Evolutionary conservation across 2,888 invertebrate genomes (phyloP).

Genomic region (Macrophya annulata): DNA sequence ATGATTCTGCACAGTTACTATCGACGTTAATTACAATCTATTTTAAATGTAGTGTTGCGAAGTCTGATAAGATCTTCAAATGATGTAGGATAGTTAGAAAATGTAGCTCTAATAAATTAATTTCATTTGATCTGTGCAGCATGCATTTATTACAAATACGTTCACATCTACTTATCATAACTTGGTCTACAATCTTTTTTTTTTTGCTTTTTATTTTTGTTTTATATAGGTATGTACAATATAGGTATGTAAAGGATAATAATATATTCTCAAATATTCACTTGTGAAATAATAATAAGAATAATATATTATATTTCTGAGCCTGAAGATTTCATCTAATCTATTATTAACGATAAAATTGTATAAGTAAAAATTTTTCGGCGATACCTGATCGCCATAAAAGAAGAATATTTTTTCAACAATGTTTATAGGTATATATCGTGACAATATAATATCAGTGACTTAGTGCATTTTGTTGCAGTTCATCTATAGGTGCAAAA

Average conservation of each 20-base stretch:
- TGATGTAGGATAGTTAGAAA: background rate
- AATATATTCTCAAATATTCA: slow-evolving; percentile 6
- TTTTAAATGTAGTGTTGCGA: background rate
- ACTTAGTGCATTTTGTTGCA: background rate
- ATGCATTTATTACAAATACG: slow-evolving; percentile 52
- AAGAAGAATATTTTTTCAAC: slow-evolving; percentile 9
- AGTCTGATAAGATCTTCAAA: background rate
- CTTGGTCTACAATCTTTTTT: slow-evolving; percentile 35
- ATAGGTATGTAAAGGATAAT: slow-evolving; percentile 7
- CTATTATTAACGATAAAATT: background rate
- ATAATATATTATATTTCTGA: background rate
- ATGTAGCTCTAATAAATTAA: slow-evolving; percentile 4
- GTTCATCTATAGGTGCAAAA: slow-evolving; percentile 2
- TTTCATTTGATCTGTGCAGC: slow-evolving; percentile 38
- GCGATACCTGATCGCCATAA: background rate
- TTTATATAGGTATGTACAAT: slow-evolving; percentile 12
- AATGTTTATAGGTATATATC: background rate
- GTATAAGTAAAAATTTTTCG: background rate
- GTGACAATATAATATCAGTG: background rate
- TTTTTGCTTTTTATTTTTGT: background rate
- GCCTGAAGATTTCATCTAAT: background rate
- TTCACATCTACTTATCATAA: slow-evolving; percentile 35
- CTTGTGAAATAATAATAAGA: slow-evolving; percentile 16
- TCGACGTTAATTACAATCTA: background rate
- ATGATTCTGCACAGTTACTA: too few species aligned